Base-by-base conservation (phyloP, 1,140 invertebrate species). In the Colletes latitarsis region DNA sequence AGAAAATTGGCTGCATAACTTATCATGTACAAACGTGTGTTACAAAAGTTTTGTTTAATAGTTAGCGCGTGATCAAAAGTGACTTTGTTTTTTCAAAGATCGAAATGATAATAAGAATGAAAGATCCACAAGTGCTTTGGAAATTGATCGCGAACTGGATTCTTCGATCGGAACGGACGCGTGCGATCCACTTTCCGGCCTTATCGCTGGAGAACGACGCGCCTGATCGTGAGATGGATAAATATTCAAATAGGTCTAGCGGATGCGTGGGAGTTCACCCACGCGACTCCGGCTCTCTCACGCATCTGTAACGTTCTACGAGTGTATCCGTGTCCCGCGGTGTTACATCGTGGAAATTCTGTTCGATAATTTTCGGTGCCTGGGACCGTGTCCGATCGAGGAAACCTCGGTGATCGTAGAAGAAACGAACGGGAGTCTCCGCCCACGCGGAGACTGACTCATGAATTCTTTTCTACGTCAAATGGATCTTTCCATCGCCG, bases 161-260 rank as follows among this genome's bases (percentile, higher is more conserved):
- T 17, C 53, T 6, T 4, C 15, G 17, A n/a, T 5, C 9, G 17
- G 53, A 55, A 12, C 53, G 12, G 6, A n/a, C 55, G 3, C 52
- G 6, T 19, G 43, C 30, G 52, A 68, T 64, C 73, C 68, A 73
- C 39, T 77, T 81, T 71, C 76, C 30, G 41, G 19, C 41, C 53
- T n/a, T 57, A 76, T 69, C 64, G 46, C 0, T 15, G 58, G 3
- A 10, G 49, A 43, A 15, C 66, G 57, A 41, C 21, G 58, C 46
- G 73, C 52, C 30, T 19, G 53, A 19, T 62, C 49, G 46, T 21
- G 30, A 30, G 46, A 80, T 46, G 74, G 78, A 79, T 87, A 85
- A 87, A 88, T 87, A 88, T 88, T 88, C 77, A 87, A 87, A 77
- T 63, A 68, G 39, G 77, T n/a, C 46, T 58, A 81, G 67, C 62